Conservation (phyloP, 2,113 vertebrate species). For the Boleophthalmus pectinirostris region DNA sequence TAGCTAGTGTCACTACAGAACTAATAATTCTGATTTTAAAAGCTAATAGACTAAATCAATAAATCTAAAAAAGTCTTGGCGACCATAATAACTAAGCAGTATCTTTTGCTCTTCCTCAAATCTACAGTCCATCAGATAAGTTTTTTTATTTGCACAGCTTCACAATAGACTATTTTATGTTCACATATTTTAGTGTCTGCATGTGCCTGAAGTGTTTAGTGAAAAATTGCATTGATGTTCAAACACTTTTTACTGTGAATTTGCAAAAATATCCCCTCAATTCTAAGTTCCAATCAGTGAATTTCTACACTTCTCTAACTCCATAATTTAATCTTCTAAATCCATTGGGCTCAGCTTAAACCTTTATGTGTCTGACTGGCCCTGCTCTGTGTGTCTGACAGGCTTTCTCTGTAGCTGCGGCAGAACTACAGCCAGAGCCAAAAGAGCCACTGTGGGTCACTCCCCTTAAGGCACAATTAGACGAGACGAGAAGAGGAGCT, state of each 20-base stretch:
- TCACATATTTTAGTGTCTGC: too few species aligned
- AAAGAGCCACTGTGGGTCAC: constrained; percentile 28
- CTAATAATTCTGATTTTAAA: neutral
- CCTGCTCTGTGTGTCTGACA: constrained; percentile 28
- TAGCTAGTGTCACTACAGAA: neutral
- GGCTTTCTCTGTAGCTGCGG: constrained; percentile 19
- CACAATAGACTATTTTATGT: too few species aligned
- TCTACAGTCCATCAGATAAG: too few species aligned
- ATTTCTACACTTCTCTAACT: neutral
- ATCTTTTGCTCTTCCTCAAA: neutral
- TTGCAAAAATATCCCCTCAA: neutral
- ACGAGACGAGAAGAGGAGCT: constrained; percentile 34
- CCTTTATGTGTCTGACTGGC: constrained; percentile 32
- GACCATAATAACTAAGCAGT: neutral
- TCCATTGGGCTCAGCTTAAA: constrained; percentile 21
- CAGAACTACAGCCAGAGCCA: constrained; percentile 15
- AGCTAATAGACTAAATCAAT: neutral
- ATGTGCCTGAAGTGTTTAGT: neutral
- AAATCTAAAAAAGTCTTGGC: neutral
- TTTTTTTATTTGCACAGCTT: too few species aligned
- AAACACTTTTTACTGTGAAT: neutral
- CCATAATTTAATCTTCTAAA: constrained; percentile 8
- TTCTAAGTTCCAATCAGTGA: neutral
- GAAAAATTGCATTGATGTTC: neutral
- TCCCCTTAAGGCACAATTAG: constrained; percentile 64